Evolutionary conservation across 2,797 vertebrate species (phyloP).

Genomic region (Cygnus olor): DNA sequence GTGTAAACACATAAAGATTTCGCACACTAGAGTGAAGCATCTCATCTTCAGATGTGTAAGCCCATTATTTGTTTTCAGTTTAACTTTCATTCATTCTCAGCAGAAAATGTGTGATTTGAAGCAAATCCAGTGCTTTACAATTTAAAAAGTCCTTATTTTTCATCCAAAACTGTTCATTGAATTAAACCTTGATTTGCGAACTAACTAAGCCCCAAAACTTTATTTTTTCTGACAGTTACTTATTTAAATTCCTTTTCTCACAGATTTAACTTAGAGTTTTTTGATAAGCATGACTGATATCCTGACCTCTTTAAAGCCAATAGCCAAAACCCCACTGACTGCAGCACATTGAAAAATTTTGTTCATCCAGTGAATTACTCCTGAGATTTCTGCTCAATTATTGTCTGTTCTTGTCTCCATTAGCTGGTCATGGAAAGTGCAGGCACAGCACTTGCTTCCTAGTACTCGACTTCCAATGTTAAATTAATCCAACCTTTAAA

Average conservation of each 20-base stretch:
- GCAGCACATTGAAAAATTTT: neutral
- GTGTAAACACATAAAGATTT: neutral
- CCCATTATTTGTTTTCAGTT: neutral
- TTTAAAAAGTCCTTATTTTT: neutral
- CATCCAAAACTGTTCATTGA: neutral
- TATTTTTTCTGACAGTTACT: neutral
- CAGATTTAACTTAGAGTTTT: neutral
- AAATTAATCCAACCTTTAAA: slow-evolving; percentile 11
- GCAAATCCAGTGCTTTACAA: neutral
- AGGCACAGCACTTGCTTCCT: neutral
- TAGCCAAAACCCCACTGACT: neutral
- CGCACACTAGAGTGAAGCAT: neutral
- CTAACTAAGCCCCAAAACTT: neutral
- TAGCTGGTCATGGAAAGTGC: neutral
- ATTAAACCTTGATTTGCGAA: neutral
- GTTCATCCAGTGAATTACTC: neutral
- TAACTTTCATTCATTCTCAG: neutral
- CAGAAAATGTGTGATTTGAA: neutral
- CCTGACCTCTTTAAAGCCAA: neutral
- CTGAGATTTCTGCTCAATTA: neutral
- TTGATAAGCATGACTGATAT: neutral
- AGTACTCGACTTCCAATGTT: neutral
- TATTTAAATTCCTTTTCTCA: neutral
- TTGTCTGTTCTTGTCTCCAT: neutral
- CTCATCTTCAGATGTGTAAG: neutral